Conservation (phyloP, 2,113 vertebrate genomes). For the Microcebus ravelobensis region DNA sequence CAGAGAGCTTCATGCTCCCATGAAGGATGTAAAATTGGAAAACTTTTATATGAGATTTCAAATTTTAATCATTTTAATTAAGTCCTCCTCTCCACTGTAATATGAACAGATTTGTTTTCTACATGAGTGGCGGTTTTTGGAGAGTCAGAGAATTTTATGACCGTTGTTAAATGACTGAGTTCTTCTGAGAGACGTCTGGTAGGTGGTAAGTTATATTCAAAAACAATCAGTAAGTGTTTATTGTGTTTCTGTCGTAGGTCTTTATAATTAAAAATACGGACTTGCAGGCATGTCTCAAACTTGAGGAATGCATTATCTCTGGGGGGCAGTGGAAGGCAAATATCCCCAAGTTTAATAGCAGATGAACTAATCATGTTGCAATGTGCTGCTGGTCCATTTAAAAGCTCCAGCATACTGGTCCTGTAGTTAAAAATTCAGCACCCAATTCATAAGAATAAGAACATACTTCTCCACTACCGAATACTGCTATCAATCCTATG, state of each 20-base stretch:
- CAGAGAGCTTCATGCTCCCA: background rate
- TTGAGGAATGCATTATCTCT: background rate
- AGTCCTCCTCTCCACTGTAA: background rate
- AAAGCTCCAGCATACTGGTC: background rate
- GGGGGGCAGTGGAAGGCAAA: background rate
- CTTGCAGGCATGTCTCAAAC: background rate
- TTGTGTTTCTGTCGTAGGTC: background rate
- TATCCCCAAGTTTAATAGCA: background rate
- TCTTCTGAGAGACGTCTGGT: background rate
- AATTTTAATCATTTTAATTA: background rate
- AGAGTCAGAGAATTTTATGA: background rate
- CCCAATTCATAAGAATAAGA: background rate
- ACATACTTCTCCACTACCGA: background rate
- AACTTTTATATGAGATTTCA: constrained; percentile 9
- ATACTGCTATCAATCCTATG: background rate
- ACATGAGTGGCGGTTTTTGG: constrained; percentile 6
- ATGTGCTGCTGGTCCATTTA: background rate
- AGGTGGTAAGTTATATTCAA: background rate
- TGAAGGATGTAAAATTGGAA: constrained; percentile 45
- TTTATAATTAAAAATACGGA: background rate
- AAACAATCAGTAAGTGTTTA: background rate
- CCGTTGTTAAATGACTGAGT: background rate
- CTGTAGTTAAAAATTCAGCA: background rate
- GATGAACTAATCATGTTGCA: background rate
- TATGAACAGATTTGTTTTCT: constrained; percentile 22